phyloP scores from a whole-genome alignment of 2,797 vertebrate genomes.

The Cyclura pinguis region DNA sequence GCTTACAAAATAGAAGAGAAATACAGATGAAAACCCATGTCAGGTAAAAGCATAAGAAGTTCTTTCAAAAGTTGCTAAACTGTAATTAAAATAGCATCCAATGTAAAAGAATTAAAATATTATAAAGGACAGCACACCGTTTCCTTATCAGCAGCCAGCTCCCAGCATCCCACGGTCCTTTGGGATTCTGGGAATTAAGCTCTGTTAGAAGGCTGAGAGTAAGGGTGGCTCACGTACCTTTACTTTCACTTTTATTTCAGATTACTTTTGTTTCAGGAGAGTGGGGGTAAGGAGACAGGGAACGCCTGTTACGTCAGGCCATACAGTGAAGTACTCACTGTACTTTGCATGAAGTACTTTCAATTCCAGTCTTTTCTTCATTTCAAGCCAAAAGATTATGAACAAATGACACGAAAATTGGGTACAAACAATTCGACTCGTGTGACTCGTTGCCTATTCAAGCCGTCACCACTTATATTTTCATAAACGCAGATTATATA shows the following conservation, averaged over 20 bases:
- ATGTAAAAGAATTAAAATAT: no score
- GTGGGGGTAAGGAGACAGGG: conserved; percentile 58
- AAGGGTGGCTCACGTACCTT: conserved; percentile 39
- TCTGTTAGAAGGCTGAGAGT: conserved; percentile 43
- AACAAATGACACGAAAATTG: conserved; percentile 59
- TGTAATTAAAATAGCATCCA: no score
- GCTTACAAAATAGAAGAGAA: no score
- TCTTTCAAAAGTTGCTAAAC: no score
- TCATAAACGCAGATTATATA: conserved; percentile 79
- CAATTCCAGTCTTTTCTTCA: not conserved
- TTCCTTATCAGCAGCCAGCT: no score
- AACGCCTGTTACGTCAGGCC: not conserved
- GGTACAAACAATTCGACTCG: conserved; percentile 55
- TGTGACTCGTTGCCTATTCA: conserved; percentile 63
- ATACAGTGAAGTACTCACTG: conserved; percentile 40
- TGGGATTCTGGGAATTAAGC: conserved; percentile 4
- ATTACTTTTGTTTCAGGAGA: conserved; percentile 42
- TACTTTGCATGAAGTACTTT: not conserved
- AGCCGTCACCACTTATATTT: conserved; percentile 79
- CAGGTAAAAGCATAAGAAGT: no score
- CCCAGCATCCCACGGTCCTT: no score
- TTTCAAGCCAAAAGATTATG: conserved; percentile 55
- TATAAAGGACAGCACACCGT: no score
- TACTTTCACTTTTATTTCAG: conserved; percentile 55
- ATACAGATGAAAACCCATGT: no score